These are phyloP conservation scores for Nematopogon swammerdamellus DNA, from an alignment of 2,888 invertebrate species.

Conservation along the genomic window DNA sequence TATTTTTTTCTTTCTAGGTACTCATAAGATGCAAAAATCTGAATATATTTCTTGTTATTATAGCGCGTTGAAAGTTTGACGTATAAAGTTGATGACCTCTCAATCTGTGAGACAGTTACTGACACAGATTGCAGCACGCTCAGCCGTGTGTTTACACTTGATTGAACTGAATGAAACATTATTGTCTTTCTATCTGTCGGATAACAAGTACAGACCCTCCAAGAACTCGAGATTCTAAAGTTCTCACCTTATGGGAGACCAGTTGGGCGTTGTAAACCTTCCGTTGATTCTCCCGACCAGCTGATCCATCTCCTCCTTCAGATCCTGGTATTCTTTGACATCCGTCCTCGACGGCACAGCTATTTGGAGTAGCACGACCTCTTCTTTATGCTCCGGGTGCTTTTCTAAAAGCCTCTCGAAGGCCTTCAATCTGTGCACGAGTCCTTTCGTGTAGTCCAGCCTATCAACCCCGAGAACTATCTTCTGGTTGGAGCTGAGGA, in stretches of 20 bases:
- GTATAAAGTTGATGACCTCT: no score
- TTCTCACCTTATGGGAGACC: slow-evolving; percentile 81
- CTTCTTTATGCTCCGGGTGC: slow-evolving; percentile 82
- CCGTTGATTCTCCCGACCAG: slow-evolving; percentile 86
- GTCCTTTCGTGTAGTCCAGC: slow-evolving; percentile 87
- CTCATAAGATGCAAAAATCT: no score
- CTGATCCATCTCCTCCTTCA: slow-evolving; percentile 90
- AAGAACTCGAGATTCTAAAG: no score
- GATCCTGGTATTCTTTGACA: slow-evolving; percentile 84
- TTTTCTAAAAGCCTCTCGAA: slow-evolving; percentile 78
- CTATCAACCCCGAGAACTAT: slow-evolving; percentile 86
- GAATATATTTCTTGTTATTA: no score
- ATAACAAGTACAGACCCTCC: no score
- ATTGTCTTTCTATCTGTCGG: no score
- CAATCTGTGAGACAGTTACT: no score
- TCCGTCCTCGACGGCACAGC: slow-evolving; percentile 88
- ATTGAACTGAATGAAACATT: no score
- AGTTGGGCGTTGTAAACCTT: slow-evolving; percentile 84
- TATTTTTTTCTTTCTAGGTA: no score
- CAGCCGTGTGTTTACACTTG: no score
- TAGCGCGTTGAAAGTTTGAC: no score
- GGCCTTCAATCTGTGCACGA: slow-evolving; percentile 76
- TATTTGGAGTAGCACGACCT: slow-evolving; percentile 79
- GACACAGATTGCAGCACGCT: no score
- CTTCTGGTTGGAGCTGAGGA: slow-evolving; percentile 71